Conservation (phyloP, 2,113 vertebrate genomes). For the Phoenicopterus ruber region DNA sequence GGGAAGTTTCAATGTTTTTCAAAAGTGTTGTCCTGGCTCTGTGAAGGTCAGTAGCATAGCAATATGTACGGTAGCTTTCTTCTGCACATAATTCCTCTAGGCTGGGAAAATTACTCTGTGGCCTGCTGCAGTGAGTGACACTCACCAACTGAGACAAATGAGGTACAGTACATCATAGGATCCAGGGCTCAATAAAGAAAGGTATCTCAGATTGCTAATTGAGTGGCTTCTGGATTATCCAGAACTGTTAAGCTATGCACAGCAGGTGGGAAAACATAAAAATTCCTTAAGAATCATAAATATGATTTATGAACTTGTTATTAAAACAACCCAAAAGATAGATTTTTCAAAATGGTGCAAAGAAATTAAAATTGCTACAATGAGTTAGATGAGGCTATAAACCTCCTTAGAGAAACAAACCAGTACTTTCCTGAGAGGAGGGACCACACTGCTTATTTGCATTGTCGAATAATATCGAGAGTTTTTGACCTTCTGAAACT, state of each 20-base stretch:
- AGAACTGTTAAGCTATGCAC: background rate
- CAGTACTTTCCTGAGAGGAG: background rate
- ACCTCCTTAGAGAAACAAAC: background rate
- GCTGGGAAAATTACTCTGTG: background rate
- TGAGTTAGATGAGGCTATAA: background rate
- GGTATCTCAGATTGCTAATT: background rate
- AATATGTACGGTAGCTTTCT: background rate
- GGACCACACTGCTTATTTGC: background rate
- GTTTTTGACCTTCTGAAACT: slow-evolving; percentile 6
- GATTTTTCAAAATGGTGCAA: background rate
- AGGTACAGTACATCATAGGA: background rate
- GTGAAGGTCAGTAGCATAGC: background rate
- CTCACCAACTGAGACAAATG: background rate
- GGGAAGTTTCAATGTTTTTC: background rate
- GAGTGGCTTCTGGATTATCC: background rate
- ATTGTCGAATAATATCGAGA: background rate
- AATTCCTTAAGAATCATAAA: background rate
- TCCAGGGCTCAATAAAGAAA: background rate
- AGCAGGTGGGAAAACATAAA: background rate
- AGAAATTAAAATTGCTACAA: background rate
- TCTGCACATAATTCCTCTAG: background rate
- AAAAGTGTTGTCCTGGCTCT: background rate
- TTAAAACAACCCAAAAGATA: background rate
- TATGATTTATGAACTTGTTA: background rate
- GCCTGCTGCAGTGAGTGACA: background rate